Percentiles rank a stretch among this genome's conserved stretches.
Evolutionary conservation across 2,797 vertebrate genomes (phyloP).

Genomic region (Rhinogobio ventralis): DNA sequence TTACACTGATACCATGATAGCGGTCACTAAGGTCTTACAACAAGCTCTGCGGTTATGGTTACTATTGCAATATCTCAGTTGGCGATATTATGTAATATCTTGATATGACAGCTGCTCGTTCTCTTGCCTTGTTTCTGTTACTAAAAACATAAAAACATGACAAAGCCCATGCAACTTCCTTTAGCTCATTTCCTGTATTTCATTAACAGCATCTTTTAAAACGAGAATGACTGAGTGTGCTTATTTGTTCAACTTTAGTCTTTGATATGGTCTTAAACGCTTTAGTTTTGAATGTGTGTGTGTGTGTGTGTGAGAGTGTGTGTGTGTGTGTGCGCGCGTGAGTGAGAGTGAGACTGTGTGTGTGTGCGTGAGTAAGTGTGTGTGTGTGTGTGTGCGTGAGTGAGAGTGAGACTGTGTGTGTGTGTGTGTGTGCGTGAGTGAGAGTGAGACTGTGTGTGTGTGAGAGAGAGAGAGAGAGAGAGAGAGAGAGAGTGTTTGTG

Average conservation of each 20-base stretch:
- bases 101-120: background rate
- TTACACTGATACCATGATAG: background rate
- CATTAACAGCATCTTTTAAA: conserved; percentile 22
- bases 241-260: background rate
- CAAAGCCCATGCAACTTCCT: conserved; percentile 43
- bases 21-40: background rate
- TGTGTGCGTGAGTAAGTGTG: too few species aligned
- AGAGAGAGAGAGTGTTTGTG: too few species aligned
- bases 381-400: too few species aligned
- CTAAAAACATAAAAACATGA: background rate
- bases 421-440: too few species aligned
- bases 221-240: background rate
- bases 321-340: too few species aligned
- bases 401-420: too few species aligned
- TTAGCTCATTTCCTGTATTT: conserved; percentile 62
- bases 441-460: too few species aligned
- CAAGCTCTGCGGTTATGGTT: background rate
- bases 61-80: background rate
- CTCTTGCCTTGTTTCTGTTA: conserved; percentile 54
- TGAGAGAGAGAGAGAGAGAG: too few species aligned
- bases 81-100: background rate
- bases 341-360: too few species aligned
- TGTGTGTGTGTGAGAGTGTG: too few species aligned
- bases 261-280: background rate
- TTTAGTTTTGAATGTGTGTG: too few species aligned